Evolutionary conservation across 2,113 vertebrate genomes (phyloP).

Genomic region (Apus apus): DNA sequence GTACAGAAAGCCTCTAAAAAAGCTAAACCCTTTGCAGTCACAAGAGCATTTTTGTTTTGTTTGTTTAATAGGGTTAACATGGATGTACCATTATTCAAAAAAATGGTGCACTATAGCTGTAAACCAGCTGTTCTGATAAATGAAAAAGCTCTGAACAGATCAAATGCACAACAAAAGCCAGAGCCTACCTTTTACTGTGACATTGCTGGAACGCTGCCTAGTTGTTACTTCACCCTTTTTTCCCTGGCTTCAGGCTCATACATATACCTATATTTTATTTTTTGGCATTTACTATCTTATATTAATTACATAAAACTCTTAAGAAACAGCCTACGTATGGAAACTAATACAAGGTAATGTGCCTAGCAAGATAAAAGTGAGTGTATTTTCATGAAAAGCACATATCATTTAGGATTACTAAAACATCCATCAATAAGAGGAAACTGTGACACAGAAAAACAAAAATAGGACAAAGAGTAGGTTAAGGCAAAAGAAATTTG

Average conservation of each 20-base stretch:
- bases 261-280: background rate
- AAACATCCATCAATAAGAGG: background rate
- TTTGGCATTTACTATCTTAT: background rate
- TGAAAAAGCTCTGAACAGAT: background rate
- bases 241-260: background rate
- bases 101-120: background rate
- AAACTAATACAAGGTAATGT: background rate
- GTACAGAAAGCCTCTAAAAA: background rate
- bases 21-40: background rate
- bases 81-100: background rate
- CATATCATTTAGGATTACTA: background rate
- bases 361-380: background rate
- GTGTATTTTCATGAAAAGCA: background rate
- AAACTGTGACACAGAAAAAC: background rate
- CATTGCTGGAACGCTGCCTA: background rate
- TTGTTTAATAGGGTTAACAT: background rate
- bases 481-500: background rate
- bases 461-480: background rate
- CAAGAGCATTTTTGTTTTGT: background rate
- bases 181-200: background rate
- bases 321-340: background rate
- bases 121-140: constrained; percentile 18
- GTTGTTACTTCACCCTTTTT: background rate
- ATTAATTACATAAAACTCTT: too few relatives aligned
- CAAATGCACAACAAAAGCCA: background rate